Evolutionary conservation across 2,888 invertebrate genomes (phyloP).

Genomic region (Saturnia pavonia): DNA sequence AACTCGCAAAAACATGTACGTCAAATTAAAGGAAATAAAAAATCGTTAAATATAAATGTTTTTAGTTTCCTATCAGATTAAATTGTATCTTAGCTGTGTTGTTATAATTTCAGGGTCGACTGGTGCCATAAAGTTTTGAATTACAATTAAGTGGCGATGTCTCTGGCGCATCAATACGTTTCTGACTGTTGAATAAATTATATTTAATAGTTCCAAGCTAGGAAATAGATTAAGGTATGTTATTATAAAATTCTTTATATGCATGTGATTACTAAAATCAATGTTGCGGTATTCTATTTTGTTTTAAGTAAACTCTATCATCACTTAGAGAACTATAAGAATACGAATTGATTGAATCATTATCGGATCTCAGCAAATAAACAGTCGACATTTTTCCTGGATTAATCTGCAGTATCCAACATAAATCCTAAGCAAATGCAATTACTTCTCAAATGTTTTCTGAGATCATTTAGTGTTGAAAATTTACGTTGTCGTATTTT

Average conservation of each 20-base stretch:
- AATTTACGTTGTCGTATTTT: no score
- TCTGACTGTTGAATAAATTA: slow-evolving; percentile 24
- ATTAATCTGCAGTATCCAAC: no score
- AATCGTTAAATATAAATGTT: neutral
- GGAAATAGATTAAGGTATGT: slow-evolving; percentile 8
- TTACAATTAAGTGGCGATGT: slow-evolving; percentile 43
- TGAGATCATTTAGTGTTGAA: no score
- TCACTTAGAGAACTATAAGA: neutral
- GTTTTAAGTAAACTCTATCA: neutral
- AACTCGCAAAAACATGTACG: neutral
- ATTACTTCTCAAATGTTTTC: no score
- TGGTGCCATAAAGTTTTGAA: slow-evolving; percentile 47
- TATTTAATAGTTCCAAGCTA: slow-evolving; percentile 4
- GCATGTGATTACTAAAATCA: neutral
- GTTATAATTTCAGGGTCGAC: slow-evolving; percentile 45
- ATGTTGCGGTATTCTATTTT: neutral
- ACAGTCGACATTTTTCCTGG: no score
- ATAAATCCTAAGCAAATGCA: no score
- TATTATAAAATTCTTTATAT: slow-evolving; percentile 4
- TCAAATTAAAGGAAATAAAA: neutral
- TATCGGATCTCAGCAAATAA: no score
- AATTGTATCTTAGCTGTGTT: slow-evolving; percentile 9
- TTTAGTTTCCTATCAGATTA: slow-evolving; percentile 1
- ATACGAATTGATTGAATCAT: no score
- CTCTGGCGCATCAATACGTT: slow-evolving; percentile 44